Evolutionary conservation across 2,797 vertebrate genomes (phyloP).

Genomic region (Tragopan temminckii): DNA sequence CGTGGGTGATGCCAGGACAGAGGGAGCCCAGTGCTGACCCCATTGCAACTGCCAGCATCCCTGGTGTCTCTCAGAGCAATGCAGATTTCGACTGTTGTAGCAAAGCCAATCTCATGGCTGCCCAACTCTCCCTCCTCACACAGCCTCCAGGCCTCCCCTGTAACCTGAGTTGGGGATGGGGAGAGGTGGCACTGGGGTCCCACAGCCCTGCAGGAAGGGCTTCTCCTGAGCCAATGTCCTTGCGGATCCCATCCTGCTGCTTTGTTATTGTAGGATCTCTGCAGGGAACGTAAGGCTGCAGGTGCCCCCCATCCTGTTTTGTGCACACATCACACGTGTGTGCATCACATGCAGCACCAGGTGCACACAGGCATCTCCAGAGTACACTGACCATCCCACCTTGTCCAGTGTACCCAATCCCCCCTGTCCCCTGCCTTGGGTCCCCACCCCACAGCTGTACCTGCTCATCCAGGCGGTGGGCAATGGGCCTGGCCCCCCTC

Average conservation of each 20-base stretch:
- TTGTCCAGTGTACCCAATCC: fast-evolving
- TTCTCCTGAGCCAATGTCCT: neutral
- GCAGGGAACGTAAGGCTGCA: neutral
- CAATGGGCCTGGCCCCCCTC: slow-evolving; percentile 88
- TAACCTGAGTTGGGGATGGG: neutral
- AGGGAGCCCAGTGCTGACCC: neutral
- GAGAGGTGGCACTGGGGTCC: neutral
- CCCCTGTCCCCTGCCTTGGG: too few relatives aligned
- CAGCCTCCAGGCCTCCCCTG: neutral
- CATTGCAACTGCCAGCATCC: too few relatives aligned
- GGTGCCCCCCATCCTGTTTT: neutral
- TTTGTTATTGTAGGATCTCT: neutral
- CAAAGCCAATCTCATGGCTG: neutral
- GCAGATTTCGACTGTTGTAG: neutral
- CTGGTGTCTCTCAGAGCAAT: neutral
- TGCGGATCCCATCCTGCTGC: neutral
- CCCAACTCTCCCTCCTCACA: neutral
- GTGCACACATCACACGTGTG: fast-evolving
- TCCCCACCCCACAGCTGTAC: slow-evolving; percentile 60
- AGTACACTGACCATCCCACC: neutral
- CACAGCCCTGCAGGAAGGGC: neutral
- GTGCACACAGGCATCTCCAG: neutral
- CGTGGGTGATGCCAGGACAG: neutral
- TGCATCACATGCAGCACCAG: neutral
- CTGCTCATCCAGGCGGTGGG: slow-evolving; percentile 91